Conservation (phyloP, 2,113 vertebrate species). For the Dendrocopos noguchii region DNA sequence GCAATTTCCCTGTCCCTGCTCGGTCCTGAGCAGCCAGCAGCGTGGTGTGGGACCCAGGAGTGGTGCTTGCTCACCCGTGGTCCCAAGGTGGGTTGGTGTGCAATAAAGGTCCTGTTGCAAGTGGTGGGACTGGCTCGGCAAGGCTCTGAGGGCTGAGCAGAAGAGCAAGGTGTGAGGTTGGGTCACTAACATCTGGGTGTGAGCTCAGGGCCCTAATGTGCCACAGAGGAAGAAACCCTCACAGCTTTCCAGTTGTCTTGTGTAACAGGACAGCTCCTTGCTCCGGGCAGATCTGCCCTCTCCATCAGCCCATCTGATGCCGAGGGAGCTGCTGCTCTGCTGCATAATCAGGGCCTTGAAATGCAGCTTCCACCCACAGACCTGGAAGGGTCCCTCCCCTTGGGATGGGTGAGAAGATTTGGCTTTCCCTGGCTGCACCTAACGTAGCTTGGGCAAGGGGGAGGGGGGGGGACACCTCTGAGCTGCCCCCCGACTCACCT, state of each 20-base stretch:
- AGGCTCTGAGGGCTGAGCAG: background rate
- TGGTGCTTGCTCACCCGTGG: accelerated
- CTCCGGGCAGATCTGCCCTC: background rate
- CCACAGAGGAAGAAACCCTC: background rate
- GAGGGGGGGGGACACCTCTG: background rate
- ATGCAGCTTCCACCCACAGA: background rate
- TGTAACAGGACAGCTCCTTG: background rate
- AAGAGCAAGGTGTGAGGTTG: background rate
- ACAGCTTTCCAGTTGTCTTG: background rate
- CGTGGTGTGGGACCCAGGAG: background rate
- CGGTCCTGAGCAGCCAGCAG: accelerated
- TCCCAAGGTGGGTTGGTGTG: too few species aligned
- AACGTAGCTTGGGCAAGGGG: background rate
- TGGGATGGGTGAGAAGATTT: background rate
- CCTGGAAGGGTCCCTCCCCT: background rate
- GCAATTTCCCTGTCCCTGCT: background rate
- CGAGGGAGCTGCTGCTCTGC: constrained; percentile 2
- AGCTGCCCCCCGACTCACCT: background rate
- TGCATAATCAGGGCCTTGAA: constrained; percentile 35
- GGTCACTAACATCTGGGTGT: background rate
- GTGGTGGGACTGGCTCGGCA: accelerated
- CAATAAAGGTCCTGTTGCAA: accelerated
- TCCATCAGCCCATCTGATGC: background rate
- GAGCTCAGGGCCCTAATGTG: accelerated
- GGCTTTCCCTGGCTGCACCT: background rate